Evolutionary conservation across 2,888 invertebrate genomes (phyloP), one percentile per base, ranked within the genome.

Genomic region (Alitta virens): DNA sequence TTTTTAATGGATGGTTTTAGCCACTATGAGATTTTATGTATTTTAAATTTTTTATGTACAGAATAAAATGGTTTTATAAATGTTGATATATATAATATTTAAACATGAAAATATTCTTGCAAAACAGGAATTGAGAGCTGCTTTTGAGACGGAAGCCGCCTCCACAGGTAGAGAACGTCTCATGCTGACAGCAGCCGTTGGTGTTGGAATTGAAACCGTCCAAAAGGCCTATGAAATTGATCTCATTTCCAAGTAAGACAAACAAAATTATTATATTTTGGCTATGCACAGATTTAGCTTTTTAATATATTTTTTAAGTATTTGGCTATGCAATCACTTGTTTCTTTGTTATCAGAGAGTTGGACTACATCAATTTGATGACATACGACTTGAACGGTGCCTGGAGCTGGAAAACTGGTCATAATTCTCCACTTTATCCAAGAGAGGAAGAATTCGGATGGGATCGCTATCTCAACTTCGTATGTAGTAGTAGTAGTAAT

Each of bases 191-290:
- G 93, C 95, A 90, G 95, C 95, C 14, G 92, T 95, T 33, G 94
- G 94, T 0, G 94, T 94, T 1, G 94, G 94, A 24, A 90, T 92
- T 71, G 92, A 94, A 78, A 93, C 94, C 77, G 91, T 95, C 70
- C 90, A 93, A 77, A 92, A 94, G 78, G 95, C 95, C 67, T 96
- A 93, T 79, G 94, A 96, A 74, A 87, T 96, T 62, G 90, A 90
- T 65, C 90, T 90, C 72, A 83, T 96, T 62, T 91, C 92, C 80
- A 89, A 89, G 88, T 91, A 76, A 85, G 86, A n/a, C n/a, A n/a
- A n/a, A n/a, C n/a, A n/a, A n/a, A n/a, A n/a, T n/a, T n/a, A n/a
- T n/a, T n/a, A n/a, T n/a, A n/a, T n/a, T n/a, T n/a, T n/a, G n/a
- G n/a, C n/a, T n/a, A n/a, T n/a, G n/a, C n/a, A n/a, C n/a, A n/a